These are phyloP conservation scores for Melangyna quadrimaculata DNA, from an alignment of 2,888 invertebrate species.

Conservation along the genomic window DNA sequence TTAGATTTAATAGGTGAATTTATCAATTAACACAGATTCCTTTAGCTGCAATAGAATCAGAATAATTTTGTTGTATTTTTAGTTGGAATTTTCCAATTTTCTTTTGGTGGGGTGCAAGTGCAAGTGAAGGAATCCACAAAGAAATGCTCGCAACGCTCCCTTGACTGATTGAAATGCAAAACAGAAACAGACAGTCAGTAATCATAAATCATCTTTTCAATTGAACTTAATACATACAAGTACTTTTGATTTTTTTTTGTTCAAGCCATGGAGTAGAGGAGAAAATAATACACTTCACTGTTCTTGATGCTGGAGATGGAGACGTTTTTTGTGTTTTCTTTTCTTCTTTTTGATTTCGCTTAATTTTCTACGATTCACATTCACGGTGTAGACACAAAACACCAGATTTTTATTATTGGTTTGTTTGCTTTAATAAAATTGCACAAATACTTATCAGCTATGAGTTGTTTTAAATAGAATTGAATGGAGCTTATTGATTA, in stretches of 20 bases:
- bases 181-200: conserved; percentile 36
- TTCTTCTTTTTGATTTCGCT: neutral
- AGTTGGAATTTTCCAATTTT: conserved; percentile 14
- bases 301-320: conserved; percentile 10
- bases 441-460: conserved; percentile 31
- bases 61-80: neutral
- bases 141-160: conserved; percentile 21
- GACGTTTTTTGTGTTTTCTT: neutral
- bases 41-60: neutral
- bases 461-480: neutral
- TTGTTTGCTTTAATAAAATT: neutral
- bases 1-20: neutral
- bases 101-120: neutral
- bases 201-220: conserved; percentile 61
- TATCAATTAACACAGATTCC: conserved; percentile 10
- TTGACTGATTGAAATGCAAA: conserved; percentile 48
- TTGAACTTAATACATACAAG: conserved; percentile 64
- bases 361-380: conserved; percentile 21
- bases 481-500: neutral
- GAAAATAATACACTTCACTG: conserved; percentile 7
- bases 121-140: conserved; percentile 10
- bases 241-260: conserved; percentile 52
- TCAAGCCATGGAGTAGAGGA: conserved; percentile 42
- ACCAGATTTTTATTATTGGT: neutral
- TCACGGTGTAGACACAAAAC: conserved; percentile 41